Evolutionary conservation across 92 coral and sea anemone species (phyloP).

Genomic region (Umimayanthus kanabou): DNA sequence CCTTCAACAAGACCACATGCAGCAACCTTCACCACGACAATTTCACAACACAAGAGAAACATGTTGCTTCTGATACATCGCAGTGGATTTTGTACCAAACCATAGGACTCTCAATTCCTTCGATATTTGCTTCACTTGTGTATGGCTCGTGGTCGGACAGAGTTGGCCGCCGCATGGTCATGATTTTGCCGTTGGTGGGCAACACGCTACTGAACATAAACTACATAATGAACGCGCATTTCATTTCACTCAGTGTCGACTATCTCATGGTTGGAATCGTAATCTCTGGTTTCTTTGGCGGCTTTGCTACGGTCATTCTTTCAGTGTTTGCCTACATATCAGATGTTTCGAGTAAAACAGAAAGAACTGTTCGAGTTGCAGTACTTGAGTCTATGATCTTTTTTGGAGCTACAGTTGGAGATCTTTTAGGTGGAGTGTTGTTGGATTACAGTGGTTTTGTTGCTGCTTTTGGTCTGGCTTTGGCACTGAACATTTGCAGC

Average conservation of each 20-base stretch:
- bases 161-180: slow-evolving; percentile 81
- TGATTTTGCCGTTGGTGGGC: slow-evolving; percentile 80
- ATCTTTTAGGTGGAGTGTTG: slow-evolving; percentile 74
- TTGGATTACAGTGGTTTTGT: slow-evolving; percentile 76
- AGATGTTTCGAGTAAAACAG: slow-evolving; percentile 79
- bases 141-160: slow-evolving; percentile 95
- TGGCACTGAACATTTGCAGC: slow-evolving; percentile 53
- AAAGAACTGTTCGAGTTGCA: slow-evolving; percentile 80
- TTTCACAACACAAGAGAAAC: slow-evolving; percentile 48
- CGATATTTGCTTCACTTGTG: slow-evolving; percentile 71
- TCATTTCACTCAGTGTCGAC: slow-evolving; percentile 63
- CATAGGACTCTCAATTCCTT: slow-evolving; percentile 66
- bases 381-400: slow-evolving; percentile 91
- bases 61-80: slow-evolving; percentile 76
- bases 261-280: slow-evolving; percentile 75
- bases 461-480: slow-evolving; percentile 77
- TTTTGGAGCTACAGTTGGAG: slow-evolving; percentile 81
- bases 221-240: slow-evolving; percentile 70
- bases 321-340: slow-evolving; percentile 90
- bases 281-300: slow-evolving; percentile 83
- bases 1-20: slow-evolving; percentile 70
- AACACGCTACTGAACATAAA: slow-evolving; percentile 63
- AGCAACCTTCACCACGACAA: slow-evolving; percentile 57
- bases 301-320: slow-evolving; percentile 76
- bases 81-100: slow-evolving; percentile 88